Percentiles rank a stretch among this genome's conserved stretches.
phyloP scores from a whole-genome alignment of 2,888 invertebrate species.

The Drosophila pullipes region DNA sequence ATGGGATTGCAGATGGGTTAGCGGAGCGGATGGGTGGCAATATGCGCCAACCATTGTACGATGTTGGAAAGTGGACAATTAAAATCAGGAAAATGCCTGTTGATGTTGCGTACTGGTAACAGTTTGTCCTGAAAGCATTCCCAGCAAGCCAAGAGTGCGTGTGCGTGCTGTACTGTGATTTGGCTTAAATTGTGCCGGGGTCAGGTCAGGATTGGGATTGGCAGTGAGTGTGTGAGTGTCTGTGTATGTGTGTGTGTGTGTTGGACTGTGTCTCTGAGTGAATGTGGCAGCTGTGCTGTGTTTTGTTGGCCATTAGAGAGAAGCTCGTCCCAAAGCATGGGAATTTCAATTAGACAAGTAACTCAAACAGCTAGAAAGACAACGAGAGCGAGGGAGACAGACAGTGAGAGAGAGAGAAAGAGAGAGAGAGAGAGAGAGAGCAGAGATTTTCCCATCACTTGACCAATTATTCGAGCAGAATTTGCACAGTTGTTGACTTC shows the following conservation, averaged over 20 bases:
- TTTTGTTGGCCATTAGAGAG: conserved; percentile 66
- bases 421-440: background rate
- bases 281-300: conserved; percentile 62
- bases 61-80: conserved; percentile 57
- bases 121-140: conserved; percentile 34
- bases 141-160: conserved; percentile 47
- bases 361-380: background rate
- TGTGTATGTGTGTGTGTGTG: conserved; percentile 27
- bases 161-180: conserved; percentile 75
- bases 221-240: background rate
- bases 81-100: conserved; percentile 77
- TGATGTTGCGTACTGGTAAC: conserved; percentile 52
- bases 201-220: conserved; percentile 42
- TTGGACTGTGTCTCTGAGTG: conserved; percentile 2
- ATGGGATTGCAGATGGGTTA: background rate
- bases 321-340: conserved; percentile 57
- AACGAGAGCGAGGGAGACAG: background rate
- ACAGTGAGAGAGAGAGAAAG: too few species aligned
- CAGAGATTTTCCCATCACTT: conserved; percentile 70
- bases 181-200: conserved; percentile 68
- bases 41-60: conserved; percentile 30
- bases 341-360: conserved; percentile 77
- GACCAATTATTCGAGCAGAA: conserved; percentile 58
- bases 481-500: conserved; percentile 28
- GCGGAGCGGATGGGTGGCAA: background rate